A percentile compares a stretch with the other conserved stretches of the same genome.
phyloP scores from a whole-genome alignment of 2,797 vertebrate species.

The Lagorchestes hirsutus region DNA sequence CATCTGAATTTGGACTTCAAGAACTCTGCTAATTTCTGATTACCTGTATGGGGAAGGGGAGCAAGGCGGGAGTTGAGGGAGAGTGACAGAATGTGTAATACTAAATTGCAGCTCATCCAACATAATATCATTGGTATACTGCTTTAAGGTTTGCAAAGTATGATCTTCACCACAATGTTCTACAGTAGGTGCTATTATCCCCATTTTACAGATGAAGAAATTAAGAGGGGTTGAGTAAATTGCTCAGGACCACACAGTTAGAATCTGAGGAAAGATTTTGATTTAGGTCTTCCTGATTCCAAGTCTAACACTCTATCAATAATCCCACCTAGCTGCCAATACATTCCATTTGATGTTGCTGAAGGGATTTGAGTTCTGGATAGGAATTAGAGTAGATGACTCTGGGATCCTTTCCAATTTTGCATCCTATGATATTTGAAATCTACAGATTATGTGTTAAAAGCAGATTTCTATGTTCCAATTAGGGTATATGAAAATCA shows the following conservation, averaged over 20 bases:
- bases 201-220: not conserved
- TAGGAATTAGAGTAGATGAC: not conserved
- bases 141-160: not conserved
- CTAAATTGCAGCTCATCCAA: not conserved
- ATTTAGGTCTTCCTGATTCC: not conserved
- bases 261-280: not conserved
- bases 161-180: not conserved
- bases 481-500: not conserved
- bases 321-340: not conserved
- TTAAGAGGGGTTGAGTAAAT: not conserved
- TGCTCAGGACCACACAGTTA: not conserved
- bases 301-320: not conserved
- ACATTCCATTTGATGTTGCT: not conserved
- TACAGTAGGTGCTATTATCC: not conserved
- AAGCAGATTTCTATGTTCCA: not conserved
- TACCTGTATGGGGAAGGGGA: not conserved
- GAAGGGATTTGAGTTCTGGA: not conserved
- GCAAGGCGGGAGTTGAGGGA: not conserved
- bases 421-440: not conserved
- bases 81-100: not conserved
- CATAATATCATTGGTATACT: not conserved
- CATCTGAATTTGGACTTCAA: slow-evolving; percentile 15
- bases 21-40: slow-evolving; percentile 22
- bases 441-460: not conserved
- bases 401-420: not conserved